These are phyloP conservation scores for Thymallus thymallus DNA, from an alignment of 2,113 vertebrate genomes.

Conservation along the genomic window DNA sequence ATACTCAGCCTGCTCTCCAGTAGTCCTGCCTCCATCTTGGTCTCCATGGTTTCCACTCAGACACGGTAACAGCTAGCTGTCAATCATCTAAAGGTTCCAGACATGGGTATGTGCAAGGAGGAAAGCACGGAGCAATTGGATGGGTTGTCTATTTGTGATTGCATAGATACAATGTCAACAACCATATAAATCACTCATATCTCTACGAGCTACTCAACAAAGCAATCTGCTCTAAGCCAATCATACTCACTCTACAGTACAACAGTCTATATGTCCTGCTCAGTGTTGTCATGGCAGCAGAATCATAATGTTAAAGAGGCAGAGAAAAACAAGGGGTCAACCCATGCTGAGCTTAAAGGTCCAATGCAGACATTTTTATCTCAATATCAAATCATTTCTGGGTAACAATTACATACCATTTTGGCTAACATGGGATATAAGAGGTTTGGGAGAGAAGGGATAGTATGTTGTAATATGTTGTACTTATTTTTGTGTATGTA, in stretches of 20 bases:
- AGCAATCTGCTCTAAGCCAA: constrained; percentile 24
- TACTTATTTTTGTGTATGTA: too few relatives aligned
- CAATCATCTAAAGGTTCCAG: constrained; percentile 49
- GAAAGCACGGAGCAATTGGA: constrained; percentile 24
- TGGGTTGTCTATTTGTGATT: background rate
- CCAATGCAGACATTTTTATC: too few relatives aligned
- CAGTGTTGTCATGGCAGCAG: constrained; percentile 42
- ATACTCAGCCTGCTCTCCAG: constrained; percentile 72
- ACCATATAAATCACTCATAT: constrained; percentile 2
- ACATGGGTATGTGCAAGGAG: background rate
- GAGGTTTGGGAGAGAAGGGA: too few relatives aligned
- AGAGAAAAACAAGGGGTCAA: background rate
- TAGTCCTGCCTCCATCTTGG: constrained; percentile 58
- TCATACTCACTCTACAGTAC: constrained; percentile 25
- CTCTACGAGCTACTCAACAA: constrained; percentile 10
- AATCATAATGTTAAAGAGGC: constrained; percentile 8
- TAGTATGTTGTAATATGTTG: too few relatives aligned
- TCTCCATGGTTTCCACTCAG: constrained; percentile 56
- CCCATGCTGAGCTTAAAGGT: background rate
- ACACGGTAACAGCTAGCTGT: constrained; percentile 33
- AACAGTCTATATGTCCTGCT: constrained; percentile 26
- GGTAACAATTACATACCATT: too few relatives aligned
- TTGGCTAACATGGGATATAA: too few relatives aligned
- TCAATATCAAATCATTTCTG: too few relatives aligned
- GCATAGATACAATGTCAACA: constrained; percentile 18